Evolutionary conservation across 2,888 invertebrate genomes (phyloP), one percentile per base, ranked within the genome.

Genomic region (Acronicta psi): DNA sequence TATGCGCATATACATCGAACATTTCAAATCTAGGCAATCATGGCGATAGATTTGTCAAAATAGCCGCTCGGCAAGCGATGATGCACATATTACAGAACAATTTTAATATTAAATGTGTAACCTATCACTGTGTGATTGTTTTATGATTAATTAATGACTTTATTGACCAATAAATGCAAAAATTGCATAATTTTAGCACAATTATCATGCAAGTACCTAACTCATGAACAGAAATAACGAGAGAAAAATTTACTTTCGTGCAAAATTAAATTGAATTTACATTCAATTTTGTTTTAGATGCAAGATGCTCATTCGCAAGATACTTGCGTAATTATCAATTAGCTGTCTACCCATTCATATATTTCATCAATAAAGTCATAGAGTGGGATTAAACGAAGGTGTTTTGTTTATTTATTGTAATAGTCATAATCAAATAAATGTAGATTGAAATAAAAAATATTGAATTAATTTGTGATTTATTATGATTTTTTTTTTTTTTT

Each of bases 81-180:
- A 40, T 68, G 72, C 68, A 49, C 73, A 73, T 73, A 73, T 73
- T 73, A 73, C 64, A 75, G 73, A 69, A 40, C 38, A 25, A 58
- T 43, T n/a, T n/a, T n/a, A n/a, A 13, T 13, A 31, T 51, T 57
- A 52, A 44, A 43, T 37, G 20, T 56, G 16, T 58, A 60, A 46
- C 8, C 47, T 54, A 41, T 69, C 56, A 73, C 63, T 69, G 53
- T 70, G 59, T 69, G 69, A 73, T 69, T 58, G 47, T 31, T 45
- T 41, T 42, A 50, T 14, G 31, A 41, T 43, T 31, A 25, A 44
- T 47, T 16, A 16, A 23, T 45, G 52, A 57, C 47, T 72, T 55
- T 46, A 50, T 62, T 70, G 44, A 49, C 55, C 49, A 34, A 7
- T 1, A 29, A 11, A 29, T 29, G 2, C 2, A 25, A 23, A 23